phyloP scores from a whole-genome alignment of 2,797 vertebrate genomes.

The Enteromius mattozi region DNA sequence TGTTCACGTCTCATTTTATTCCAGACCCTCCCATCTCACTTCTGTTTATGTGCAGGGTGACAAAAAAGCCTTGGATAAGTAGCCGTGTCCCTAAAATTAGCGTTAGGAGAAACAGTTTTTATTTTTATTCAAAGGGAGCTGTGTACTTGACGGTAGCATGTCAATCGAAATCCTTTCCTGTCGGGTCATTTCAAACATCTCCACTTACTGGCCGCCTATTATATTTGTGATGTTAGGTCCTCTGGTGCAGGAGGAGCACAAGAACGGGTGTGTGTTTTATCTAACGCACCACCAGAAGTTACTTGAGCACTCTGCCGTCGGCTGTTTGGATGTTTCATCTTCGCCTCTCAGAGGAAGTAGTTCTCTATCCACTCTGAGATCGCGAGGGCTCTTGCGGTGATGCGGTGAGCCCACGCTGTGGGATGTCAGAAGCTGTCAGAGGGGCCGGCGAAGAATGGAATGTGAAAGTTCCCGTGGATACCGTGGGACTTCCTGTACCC shows the following conservation, averaged over 20 bases:
- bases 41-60: slow-evolving; percentile 67
- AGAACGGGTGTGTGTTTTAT: slow-evolving; percentile 27
- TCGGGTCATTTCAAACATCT: slow-evolving; percentile 69
- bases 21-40: slow-evolving; percentile 76
- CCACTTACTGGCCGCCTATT: slow-evolving; percentile 68
- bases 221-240: slow-evolving; percentile 59
- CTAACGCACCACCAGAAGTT: slow-evolving; percentile 10
- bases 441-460: slow-evolving; percentile 50
- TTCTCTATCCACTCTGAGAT: slow-evolving; percentile 37
- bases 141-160: slow-evolving; percentile 30
- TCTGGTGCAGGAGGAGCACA: slow-evolving; percentile 63
- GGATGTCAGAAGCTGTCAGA: slow-evolving; percentile 57
- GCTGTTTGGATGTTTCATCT: slow-evolving; percentile 3
- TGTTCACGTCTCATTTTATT: slow-evolving; percentile 69
- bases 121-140: slow-evolving; percentile 5
- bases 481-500: slow-evolving; percentile 64
- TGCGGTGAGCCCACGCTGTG: slow-evolving; percentile 49
- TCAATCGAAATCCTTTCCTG: slow-evolving; percentile 64
- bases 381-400: slow-evolving; percentile 9
- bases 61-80: slow-evolving; percentile 59
- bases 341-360: slow-evolving; percentile 13
- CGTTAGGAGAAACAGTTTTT: slow-evolving; percentile 51
- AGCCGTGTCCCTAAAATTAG: slow-evolving; percentile 59
- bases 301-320: not conserved
- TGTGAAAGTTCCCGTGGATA: slow-evolving; percentile 63